Conservation (phyloP, 2,797 vertebrate species). For the Microhierax caerulescens region DNA sequence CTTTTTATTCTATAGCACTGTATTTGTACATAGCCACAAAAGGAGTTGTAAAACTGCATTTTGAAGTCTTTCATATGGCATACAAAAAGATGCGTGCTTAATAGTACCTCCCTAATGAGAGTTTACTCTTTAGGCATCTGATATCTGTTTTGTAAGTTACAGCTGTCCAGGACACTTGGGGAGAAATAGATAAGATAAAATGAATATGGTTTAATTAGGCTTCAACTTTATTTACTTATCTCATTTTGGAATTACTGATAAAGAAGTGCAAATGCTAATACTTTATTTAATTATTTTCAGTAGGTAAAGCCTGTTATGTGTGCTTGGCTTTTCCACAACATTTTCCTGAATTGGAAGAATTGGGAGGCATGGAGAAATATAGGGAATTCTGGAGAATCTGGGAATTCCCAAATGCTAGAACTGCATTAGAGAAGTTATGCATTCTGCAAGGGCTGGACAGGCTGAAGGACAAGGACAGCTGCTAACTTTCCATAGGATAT, state of each 20-base stretch:
- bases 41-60: neutral
- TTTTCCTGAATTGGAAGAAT: neutral
- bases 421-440: neutral
- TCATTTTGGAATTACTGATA: conserved; percentile 8
- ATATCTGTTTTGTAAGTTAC: neutral
- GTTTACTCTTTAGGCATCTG: neutral
- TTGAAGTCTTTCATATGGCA: neutral
- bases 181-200: neutral
- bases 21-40: neutral
- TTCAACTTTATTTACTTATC: conserved; percentile 17
- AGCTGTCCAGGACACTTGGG: neutral
- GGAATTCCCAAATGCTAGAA: neutral
- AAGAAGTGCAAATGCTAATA: neutral
- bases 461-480: neutral
- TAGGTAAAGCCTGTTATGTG: neutral
- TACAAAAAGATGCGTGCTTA: neutral
- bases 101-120: neutral
- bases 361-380: neutral
- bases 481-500: neutral
- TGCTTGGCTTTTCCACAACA: neutral
- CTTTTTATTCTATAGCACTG: neutral
- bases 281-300: conserved; percentile 15
- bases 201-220: conserved; percentile 11
- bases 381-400: neutral
- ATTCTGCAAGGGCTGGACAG: neutral